Conservation (phyloP, 2,113 vertebrate species). For the Rhinolophus sinicus region DNA sequence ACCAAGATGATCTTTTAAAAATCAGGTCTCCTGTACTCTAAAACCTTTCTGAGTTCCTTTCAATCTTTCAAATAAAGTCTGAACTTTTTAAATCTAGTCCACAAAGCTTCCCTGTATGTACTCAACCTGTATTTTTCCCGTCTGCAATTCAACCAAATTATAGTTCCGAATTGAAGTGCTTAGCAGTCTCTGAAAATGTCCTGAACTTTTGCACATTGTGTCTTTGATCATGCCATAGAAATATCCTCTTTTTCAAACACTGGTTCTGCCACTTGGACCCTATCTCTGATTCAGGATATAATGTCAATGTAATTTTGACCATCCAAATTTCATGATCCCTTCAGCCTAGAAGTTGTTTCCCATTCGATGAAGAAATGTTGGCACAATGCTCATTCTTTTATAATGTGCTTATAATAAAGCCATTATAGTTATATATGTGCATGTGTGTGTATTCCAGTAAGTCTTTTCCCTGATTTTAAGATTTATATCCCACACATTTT, state of each 20-base stretch:
- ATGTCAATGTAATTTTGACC: background rate
- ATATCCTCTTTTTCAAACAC: background rate
- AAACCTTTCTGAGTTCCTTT: background rate
- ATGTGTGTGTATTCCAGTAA: background rate
- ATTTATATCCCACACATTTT: background rate
- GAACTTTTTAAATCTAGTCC: conserved; percentile 1
- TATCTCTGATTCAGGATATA: background rate
- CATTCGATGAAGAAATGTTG: background rate
- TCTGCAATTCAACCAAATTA: conserved; percentile 48
- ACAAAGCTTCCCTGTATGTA: background rate
- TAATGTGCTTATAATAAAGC: background rate
- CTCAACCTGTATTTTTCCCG: conserved; percentile 46
- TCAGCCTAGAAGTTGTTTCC: background rate
- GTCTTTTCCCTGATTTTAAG: background rate
- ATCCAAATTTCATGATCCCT: background rate
- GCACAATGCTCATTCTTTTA: background rate
- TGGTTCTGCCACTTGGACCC: background rate
- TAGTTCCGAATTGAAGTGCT: conserved; percentile 8
- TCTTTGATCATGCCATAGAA: background rate
- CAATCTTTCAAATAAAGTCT: conserved; percentile 35
- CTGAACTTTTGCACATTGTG: background rate
- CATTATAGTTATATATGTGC: fast-evolving
- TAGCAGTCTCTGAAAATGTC: conserved; percentile 16
- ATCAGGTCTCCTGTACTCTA: background rate
- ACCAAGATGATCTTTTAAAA: background rate